Percentiles rank a stretch among this genome's conserved stretches.
Evolutionary conservation across 1,140 invertebrate genomes (phyloP).

Genomic region (Acromyrmex heyeri): DNA sequence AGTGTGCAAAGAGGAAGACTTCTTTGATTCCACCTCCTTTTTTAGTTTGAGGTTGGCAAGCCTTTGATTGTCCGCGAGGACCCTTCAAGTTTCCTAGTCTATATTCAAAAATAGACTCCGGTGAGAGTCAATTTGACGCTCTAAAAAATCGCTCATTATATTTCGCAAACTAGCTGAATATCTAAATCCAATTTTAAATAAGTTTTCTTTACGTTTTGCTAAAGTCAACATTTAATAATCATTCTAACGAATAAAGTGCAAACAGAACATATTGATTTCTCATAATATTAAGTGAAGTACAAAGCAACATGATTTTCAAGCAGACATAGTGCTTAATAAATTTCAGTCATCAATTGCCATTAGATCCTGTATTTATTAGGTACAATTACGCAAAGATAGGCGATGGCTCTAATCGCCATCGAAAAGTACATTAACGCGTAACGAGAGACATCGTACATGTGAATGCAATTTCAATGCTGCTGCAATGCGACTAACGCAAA

Average conservation of each 20-base stretch:
- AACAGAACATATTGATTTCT: neutral
- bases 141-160: constrained; percentile 25
- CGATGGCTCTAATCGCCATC: constrained; percentile 54
- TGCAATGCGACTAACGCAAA: constrained; percentile 55
- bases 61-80: constrained; percentile 58
- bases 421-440: constrained; percentile 68
- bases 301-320: constrained; percentile 6
- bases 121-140: constrained; percentile 38
- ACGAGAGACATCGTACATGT: constrained; percentile 56
- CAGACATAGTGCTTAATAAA: neutral
- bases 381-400: constrained; percentile 29
- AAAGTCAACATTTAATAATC: neutral
- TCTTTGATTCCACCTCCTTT: constrained; percentile 50
- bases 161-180: neutral
- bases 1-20: constrained; percentile 45
- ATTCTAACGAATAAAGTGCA: neutral
- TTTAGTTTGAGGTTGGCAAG: constrained; percentile 36
- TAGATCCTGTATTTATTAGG: constrained; percentile 25
- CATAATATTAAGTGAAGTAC: neutral
- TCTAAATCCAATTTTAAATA: neutral
- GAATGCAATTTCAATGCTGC: constrained; percentile 45
- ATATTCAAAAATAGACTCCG: constrained; percentile 54
- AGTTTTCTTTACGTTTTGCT: neutral
- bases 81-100: constrained; percentile 32
- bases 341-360: constrained; percentile 46